Base-by-base conservation (phyloP, 2,888 invertebrate species). In the Cepaea hortensis region DNA sequence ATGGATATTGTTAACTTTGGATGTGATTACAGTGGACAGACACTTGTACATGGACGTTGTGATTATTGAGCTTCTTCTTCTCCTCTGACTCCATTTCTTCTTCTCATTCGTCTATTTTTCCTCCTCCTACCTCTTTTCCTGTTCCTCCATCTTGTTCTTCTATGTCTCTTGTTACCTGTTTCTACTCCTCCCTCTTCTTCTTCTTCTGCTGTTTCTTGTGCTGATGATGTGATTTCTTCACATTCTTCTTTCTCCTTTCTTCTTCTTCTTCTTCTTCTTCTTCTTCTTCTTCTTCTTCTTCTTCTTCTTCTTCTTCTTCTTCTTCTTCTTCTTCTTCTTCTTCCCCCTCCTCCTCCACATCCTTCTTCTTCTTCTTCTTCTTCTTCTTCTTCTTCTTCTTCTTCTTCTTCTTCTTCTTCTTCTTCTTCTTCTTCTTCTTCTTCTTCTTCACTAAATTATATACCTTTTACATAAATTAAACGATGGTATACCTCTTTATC, bases 81-180 rank as follows among this genome's bases (percentile, higher is more conserved):
- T 70, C 55, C 48, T 13, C 20, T 72, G 18, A 6, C 35, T 72
- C 23, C 73, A 72, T 55, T 83, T 72, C 72, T 72, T 73, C 83
- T 73, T 50, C 50, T 70, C 72, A 72, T 70, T 72, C 72, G 72
- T 62, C 6, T 72, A 6, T 50, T 15, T 55, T 50, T 84, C 23
- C 20, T 72, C 50, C 50, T 15, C n/a, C 35, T 35, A 35, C 35
- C 35, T 35, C 50, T 84, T 62, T 62, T 62, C 61, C 73, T 83
- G 0, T 83, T 73, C 72, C 73, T 73, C 73, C n/a, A 2, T 73
- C 83, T 83, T 6, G 9, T 73, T 70, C 15, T 15, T 65, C n/a
- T 15, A 11, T 55, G 11, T 55, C 20, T 72, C 50, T 72, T 15
- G 20, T 35, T 35, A 35, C 35, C 35, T 84, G 75, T 62, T 62